Evolutionary conservation across 1,140 invertebrate genomes (phyloP).

Genomic region (Phymorhynchus buccinoides): DNA sequence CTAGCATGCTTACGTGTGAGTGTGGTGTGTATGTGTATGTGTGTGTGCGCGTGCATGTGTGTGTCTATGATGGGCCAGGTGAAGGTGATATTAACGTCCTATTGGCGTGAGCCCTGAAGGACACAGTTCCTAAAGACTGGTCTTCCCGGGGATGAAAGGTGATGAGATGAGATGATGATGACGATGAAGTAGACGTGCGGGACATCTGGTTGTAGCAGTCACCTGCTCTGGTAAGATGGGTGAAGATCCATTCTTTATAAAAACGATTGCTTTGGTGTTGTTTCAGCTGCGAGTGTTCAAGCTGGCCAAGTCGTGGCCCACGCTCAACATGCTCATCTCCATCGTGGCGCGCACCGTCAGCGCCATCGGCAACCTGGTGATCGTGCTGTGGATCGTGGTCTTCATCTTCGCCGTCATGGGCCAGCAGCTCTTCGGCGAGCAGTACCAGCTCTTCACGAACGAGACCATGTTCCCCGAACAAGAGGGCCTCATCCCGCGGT

Average conservation of each 20-base stretch:
- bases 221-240: no score
- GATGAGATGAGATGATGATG: no score
- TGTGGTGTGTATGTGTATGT: no score
- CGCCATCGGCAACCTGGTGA: constrained; percentile 96
- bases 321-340: constrained; percentile 96
- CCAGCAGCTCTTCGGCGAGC: constrained; percentile 97
- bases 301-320: constrained; percentile 99
- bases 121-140: no score
- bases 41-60: neutral
- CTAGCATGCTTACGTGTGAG: neutral
- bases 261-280: constrained; percentile 35
- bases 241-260: no score
- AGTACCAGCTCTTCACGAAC: constrained; percentile 78
- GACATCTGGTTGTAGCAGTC: no score
- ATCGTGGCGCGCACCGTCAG: constrained; percentile 99
- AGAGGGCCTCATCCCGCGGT: constrained; percentile 82
- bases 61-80: neutral
- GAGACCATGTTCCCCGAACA: neutral
- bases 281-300: constrained; percentile 93
- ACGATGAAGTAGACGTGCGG: no score
- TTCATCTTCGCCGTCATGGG: constrained; percentile 99
- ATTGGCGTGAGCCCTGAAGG: no score
- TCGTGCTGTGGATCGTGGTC: constrained; percentile 97
- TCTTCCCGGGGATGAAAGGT: no score
- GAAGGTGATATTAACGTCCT: no score